Conservation (phyloP, 2,113 vertebrate species). For the Sisor rabdophorus region DNA sequence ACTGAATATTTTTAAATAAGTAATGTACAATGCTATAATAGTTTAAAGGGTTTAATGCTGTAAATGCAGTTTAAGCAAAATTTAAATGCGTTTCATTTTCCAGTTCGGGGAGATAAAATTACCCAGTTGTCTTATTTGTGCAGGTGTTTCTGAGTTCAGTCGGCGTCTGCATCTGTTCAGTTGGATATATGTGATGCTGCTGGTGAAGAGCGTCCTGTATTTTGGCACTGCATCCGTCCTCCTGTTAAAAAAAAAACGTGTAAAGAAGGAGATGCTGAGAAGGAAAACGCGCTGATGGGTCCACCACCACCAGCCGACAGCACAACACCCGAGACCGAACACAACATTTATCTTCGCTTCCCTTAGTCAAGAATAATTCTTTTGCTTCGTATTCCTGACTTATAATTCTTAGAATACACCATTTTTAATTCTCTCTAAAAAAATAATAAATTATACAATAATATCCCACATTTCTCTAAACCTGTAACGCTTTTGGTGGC, state of each 20-base stretch:
- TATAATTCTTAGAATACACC: background rate
- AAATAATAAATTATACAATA: background rate
- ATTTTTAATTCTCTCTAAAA: background rate
- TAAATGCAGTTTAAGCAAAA: no score
- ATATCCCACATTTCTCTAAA: background rate
- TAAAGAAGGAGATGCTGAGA: conserved; percentile 9
- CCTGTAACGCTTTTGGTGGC: background rate
- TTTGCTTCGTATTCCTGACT: background rate
- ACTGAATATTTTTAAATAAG: background rate
- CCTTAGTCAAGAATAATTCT: background rate
- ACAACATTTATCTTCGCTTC: background rate
- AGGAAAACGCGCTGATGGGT: background rate
- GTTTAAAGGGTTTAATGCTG: no score
- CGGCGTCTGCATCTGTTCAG: conserved; percentile 18
- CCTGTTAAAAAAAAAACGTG: conserved; percentile 21
- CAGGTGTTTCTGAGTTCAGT: background rate
- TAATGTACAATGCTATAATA: background rate
- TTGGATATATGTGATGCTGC: conserved; percentile 22
- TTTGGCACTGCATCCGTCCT: conserved; percentile 18
- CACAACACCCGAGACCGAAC: background rate
- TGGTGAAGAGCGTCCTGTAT: conserved; percentile 38
- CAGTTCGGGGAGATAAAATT: background rate
- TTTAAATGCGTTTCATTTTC: background rate
- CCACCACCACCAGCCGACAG: background rate
- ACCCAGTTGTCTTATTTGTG: background rate